A percentile compares a stretch with the other conserved stretches of the same genome.
Evolutionary conservation across 1,140 invertebrate genomes (phyloP).

Genomic region (Andricus grossulariae): DNA sequence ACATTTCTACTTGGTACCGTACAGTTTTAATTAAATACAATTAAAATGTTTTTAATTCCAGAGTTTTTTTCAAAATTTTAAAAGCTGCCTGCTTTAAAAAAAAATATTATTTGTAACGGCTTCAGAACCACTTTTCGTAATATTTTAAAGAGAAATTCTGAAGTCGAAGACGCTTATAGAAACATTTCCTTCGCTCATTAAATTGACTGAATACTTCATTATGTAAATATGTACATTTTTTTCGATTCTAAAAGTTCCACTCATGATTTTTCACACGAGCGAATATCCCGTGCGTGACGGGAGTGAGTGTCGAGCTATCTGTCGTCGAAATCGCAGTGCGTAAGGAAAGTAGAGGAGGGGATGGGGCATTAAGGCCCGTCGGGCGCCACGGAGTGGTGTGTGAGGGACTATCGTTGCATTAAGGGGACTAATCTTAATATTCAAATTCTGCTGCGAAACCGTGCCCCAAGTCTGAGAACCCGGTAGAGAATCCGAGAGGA

Average conservation of each 20-base stretch:
- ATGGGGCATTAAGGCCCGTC: constrained; percentile 7
- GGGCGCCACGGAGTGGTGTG: constrained; percentile 16
- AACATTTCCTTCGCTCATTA: no score
- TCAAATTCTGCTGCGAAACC: constrained; percentile 68
- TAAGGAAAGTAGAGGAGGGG: neutral
- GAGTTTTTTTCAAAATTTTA: no score
- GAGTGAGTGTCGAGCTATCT: constrained; percentile 21
- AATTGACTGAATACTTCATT: neutral
- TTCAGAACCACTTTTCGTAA: no score
- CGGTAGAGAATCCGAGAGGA: constrained; percentile 44
- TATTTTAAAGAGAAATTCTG: no score
- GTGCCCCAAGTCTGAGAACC: constrained; percentile 44
- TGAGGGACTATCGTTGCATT: constrained; percentile 46
- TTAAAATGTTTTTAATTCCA: no score
- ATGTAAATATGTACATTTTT: constrained; percentile 4
- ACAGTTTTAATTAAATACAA: no score
- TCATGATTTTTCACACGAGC: constrained; percentile 31
- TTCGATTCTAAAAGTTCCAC: neutral
- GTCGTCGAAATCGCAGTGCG: constrained; percentile 15
- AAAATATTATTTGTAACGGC: no score
- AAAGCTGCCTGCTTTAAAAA: no score
- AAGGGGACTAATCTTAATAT: constrained; percentile 73
- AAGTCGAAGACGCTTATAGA: no score
- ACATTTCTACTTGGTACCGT: no score
- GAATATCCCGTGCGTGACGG: constrained; percentile 19